Evolutionary conservation across 2,888 invertebrate genomes (phyloP).

Genomic region (Achlya flavicornis): DNA sequence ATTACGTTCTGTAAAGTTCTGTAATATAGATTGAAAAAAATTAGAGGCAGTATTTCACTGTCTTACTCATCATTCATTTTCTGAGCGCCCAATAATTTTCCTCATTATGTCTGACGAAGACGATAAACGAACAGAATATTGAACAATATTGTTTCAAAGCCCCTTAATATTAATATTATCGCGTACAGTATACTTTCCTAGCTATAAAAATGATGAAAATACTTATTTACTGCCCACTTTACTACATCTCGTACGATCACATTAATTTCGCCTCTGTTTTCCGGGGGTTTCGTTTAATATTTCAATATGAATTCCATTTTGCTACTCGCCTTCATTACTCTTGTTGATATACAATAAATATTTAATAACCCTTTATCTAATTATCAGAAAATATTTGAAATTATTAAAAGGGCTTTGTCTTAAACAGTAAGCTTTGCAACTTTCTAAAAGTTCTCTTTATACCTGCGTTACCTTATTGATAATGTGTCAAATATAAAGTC

Average conservation of each 20-base stretch:
- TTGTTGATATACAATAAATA: not conserved
- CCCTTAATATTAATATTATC: constrained; percentile 55
- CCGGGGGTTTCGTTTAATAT: constrained; percentile 49
- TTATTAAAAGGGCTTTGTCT: not conserved
- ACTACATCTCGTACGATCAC: constrained; percentile 53
- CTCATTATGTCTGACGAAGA: constrained; percentile 32
- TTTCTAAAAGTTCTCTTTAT: not conserved
- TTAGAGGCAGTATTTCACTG: not conserved
- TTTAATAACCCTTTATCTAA: not conserved
- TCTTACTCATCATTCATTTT: constrained; percentile 8
- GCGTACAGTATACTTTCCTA: constrained; percentile 43
- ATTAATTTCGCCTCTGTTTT: constrained; percentile 62
- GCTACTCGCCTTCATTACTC: constrained; percentile 3
- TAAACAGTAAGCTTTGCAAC: not conserved
- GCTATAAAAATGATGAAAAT: constrained; percentile 64
- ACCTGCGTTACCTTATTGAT: not conserved
- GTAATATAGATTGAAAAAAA: not conserved
- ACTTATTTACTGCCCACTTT: constrained; percentile 65
- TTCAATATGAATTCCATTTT: constrained; percentile 44
- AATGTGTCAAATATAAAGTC: not conserved
- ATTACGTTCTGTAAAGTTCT: not conserved
- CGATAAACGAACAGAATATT: constrained; percentile 55
- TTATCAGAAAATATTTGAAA: not conserved
- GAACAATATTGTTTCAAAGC: constrained; percentile 51
- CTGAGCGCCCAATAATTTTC: constrained; percentile 11